Evolutionary conservation across 2,113 vertebrate genomes (phyloP).

Genomic region (Sinosuthora webbiana): DNA sequence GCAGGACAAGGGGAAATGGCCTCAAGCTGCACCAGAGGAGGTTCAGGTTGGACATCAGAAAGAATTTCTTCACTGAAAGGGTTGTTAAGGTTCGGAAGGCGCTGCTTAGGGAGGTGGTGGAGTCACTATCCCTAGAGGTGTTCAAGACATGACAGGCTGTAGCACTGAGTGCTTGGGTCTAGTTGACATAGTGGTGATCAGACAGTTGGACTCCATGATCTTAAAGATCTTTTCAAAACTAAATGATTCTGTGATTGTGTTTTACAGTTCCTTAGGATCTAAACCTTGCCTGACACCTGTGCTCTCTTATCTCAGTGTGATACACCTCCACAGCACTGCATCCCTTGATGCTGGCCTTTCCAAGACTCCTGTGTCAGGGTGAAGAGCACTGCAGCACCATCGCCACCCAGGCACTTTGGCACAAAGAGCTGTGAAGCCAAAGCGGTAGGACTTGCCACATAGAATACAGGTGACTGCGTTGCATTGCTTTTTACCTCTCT

Average conservation of each 20-base stretch:
- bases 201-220: neutral
- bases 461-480: neutral
- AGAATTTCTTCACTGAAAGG: neutral
- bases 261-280: neutral
- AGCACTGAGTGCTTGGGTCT: neutral
- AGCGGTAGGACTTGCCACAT: neutral
- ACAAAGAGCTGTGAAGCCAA: neutral
- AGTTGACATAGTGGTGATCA: neutral
- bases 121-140: neutral
- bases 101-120: neutral
- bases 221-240: neutral
- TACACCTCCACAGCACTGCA: neutral
- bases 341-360: neutral
- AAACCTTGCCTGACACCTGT: neutral
- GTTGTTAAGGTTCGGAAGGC: neutral
- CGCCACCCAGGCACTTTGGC: neutral
- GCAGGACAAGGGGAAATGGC: neutral
- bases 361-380: neutral
- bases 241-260: neutral
- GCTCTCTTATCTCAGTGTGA: neutral
- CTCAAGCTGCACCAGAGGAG: neutral
- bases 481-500: neutral
- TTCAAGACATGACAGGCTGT: neutral
- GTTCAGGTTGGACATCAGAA: neutral
- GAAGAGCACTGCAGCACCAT: neutral